These are phyloP conservation scores for Centrocercus urophasianus DNA, from an alignment of 2,113 vertebrate genomes.

Conservation along the genomic window DNA sequence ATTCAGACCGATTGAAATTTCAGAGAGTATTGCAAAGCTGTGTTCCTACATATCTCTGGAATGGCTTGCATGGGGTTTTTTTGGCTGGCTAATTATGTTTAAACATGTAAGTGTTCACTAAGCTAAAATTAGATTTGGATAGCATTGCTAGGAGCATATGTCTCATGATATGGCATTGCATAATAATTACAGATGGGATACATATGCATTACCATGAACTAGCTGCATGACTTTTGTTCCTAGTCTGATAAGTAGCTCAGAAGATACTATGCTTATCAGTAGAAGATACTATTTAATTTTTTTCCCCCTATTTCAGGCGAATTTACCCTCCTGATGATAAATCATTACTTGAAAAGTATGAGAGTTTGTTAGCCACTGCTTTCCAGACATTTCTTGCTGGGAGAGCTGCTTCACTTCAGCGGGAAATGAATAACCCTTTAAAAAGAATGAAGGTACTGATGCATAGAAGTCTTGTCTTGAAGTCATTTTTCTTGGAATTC, in stretches of 20 bases:
- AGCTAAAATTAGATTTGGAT: constrained; percentile 1
- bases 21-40: background rate
- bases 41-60: background rate
- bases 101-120: background rate
- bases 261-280: too few species aligned
- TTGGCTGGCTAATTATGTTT: constrained; percentile 1
- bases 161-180: background rate
- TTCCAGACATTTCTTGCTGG: constrained; percentile 99
- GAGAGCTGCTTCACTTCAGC: constrained; percentile 96
- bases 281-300: background rate
- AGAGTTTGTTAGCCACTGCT: constrained; percentile 91
- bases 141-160: background rate
- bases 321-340: constrained; percentile 99
- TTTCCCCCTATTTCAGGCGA: constrained; percentile 78
- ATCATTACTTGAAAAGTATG: constrained; percentile 96
- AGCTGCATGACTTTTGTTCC: background rate
- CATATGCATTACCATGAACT: background rate
- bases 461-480: background rate
- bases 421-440: constrained; percentile 98
- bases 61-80: background rate
- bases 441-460: constrained; percentile 95
- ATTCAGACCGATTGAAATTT: background rate
- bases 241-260: background rate
- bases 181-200: background rate
- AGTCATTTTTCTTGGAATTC: background rate